Evolutionary conservation across 2,113 vertebrate genomes (phyloP), one percentile per base, ranked within the genome.

Genomic region (Lagopus muta): DNA sequence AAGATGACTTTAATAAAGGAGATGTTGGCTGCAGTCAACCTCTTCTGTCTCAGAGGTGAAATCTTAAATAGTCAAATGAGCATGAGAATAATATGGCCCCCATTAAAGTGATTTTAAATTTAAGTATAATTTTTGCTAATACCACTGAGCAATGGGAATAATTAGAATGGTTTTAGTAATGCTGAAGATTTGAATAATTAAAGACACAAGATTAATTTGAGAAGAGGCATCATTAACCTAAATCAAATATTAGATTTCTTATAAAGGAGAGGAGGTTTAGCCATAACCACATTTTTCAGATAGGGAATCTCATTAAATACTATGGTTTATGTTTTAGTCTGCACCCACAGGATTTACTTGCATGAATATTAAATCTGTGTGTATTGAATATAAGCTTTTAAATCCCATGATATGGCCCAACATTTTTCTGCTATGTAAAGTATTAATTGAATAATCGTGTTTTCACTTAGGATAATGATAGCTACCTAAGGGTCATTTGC

Each of bases 131-230:
- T 97, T 98, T 97, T 96, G 91, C 95, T 97, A 97, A 97, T 96
- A 94, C 61, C 83, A 52, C 87, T 93, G 96, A 97, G 96, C 94
- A 97, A 91, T 97, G 96, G 93, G 96, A 96, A 97, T 97, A 97
- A 97, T 98, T 98, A 98, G 94, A 95, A 97, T 84, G 89, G 86
- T 95, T 97, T 97, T 85, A 94, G 94, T 82, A 97, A 97, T 79
- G 75, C 60, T 96, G 77, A 76, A 96, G 88, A 96, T 82, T 97
- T 98, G 90, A 98, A 98, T 98, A 98, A 98, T 97, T 98, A 97
- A 98, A 96, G 86, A 75, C 75, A 95, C 58, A 96, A 96, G 95
- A 97, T 97, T 97, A 97, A 98, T 97, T 97, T 97, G 55, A 96
- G 91, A 90, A 97, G 93, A 94, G 93, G 75, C 94, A 97, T 97